These are phyloP conservation scores for Caenorhabditis zanzibari DNA, from an alignment of 2,888 invertebrate species.

Conservation along the genomic window DNA sequence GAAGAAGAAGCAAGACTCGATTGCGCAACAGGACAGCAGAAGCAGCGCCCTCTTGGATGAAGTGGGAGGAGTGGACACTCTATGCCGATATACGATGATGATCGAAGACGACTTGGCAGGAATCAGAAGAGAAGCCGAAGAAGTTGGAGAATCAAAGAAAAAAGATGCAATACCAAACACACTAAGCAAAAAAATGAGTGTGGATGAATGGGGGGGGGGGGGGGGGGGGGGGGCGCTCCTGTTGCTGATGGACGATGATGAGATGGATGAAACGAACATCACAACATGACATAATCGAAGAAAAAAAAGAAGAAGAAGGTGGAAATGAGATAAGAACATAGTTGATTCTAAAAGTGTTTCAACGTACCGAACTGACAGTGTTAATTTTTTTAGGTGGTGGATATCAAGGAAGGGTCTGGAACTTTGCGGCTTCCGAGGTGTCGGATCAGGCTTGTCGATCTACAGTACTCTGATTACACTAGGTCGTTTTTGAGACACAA, in stretches of 20 bases:
- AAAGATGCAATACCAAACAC: slow-evolving; percentile 52
- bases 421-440: neutral
- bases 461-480: neutral
- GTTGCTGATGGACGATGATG: slow-evolving; percentile 41
- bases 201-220: slow-evolving; percentile 35
- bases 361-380: slow-evolving; percentile 11
- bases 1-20: slow-evolving; percentile 54
- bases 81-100: slow-evolving; percentile 37
- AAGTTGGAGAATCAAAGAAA: slow-evolving; percentile 37
- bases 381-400: neutral
- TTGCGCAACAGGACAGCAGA: slow-evolving; percentile 54
- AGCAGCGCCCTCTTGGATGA: slow-evolving; percentile 45
- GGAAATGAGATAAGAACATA: slow-evolving; percentile 32
- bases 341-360: slow-evolving; percentile 30
- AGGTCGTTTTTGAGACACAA: neutral
- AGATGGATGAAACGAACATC: slow-evolving; percentile 50
- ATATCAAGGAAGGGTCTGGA: neutral
- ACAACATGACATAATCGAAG: slow-evolving; percentile 53
- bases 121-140: slow-evolving; percentile 33
- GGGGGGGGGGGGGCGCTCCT: slow-evolving; percentile 22
- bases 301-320: slow-evolving; percentile 26
- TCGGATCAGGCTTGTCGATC: neutral
- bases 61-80: slow-evolving; percentile 35
- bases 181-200: slow-evolving; percentile 55
- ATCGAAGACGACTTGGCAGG: slow-evolving; percentile 45